Conservation (phyloP, 2,113 vertebrate species). For the Hepsetus odoe region DNA sequence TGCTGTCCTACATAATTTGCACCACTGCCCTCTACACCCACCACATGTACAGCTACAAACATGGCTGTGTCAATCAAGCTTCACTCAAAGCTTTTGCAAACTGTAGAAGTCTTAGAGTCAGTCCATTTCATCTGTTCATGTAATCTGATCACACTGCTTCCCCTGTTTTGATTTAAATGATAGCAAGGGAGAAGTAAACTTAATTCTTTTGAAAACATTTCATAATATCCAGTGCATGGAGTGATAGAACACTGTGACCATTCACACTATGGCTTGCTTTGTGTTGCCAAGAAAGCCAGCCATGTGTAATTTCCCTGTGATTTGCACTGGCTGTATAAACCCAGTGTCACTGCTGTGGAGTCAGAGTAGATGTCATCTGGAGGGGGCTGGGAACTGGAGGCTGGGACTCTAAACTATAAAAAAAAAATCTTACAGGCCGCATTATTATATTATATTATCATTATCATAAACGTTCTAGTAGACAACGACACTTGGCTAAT, state of each 20-base stretch:
- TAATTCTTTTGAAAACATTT: not conserved
- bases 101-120: slow-evolving; percentile 10
- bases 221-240: not conserved
- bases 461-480: not conserved
- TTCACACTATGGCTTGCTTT: slow-evolving; percentile 9
- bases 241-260: slow-evolving; percentile 21
- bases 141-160: slow-evolving; percentile 17
- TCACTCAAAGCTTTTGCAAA: slow-evolving; percentile 21
- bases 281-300: slow-evolving; percentile 31
- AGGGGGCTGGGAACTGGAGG: not conserved
- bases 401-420: not conserved
- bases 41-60: slow-evolving; percentile 36
- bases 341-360: slow-evolving; percentile 31
- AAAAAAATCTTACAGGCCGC: not conserved
- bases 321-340: slow-evolving; percentile 26
- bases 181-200: not conserved
- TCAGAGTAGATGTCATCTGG: slow-evolving; percentile 34
- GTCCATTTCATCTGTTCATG: slow-evolving; percentile 13
- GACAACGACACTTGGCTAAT: not conserved
- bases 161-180: not conserved
- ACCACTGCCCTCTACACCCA: slow-evolving; percentile 52
- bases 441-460: not conserved
- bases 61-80: slow-evolving; percentile 46
- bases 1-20: slow-evolving; percentile 51
- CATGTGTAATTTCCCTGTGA: slow-evolving; percentile 31